Percentiles rank a stretch among this genome's conserved stretches.
phyloP scores from a whole-genome alignment of 2,888 invertebrate species.

The Escarpia spicata region DNA sequence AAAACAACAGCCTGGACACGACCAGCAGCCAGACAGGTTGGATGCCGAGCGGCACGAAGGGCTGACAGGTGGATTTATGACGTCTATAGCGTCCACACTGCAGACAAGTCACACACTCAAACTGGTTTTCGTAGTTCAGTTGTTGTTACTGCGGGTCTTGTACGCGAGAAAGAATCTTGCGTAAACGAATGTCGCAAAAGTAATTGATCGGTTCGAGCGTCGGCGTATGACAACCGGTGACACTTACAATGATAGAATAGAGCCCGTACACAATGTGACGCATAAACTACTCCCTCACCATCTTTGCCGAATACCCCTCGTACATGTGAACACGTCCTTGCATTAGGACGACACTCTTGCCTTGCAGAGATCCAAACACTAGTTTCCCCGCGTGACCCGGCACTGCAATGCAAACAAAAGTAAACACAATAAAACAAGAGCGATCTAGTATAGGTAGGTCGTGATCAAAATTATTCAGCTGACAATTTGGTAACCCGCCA shows the following conservation, averaged over 20 bases:
- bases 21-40: too few species aligned
- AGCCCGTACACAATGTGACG: too few species aligned
- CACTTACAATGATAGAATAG: neutral
- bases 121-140: neutral
- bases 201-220: too few species aligned
- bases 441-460: neutral
- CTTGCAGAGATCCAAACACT: conserved; percentile 86
- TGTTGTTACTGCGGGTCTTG: neutral
- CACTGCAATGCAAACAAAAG: conserved; percentile 72
- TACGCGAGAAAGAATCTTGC: too few species aligned
- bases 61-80: too few species aligned
- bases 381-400: conserved; percentile 91
- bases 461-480: too few species aligned
- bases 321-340: conserved; percentile 97
- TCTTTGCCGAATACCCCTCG: conserved; percentile 85
- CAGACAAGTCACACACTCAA: neutral
- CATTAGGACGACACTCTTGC: conserved; percentile 90
- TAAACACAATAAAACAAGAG: neutral
- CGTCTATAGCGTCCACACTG: too few species aligned
- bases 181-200: too few species aligned
- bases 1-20: too few species aligned
- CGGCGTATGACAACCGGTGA: too few species aligned
- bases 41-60: too few species aligned
- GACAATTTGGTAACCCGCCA: too few species aligned
- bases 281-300: conserved; percentile 39